Percentiles rank a stretch among this genome's conserved stretches.
phyloP scores from a whole-genome alignment of 2,888 invertebrate genomes.

The Orchesella flavescens region DNA sequence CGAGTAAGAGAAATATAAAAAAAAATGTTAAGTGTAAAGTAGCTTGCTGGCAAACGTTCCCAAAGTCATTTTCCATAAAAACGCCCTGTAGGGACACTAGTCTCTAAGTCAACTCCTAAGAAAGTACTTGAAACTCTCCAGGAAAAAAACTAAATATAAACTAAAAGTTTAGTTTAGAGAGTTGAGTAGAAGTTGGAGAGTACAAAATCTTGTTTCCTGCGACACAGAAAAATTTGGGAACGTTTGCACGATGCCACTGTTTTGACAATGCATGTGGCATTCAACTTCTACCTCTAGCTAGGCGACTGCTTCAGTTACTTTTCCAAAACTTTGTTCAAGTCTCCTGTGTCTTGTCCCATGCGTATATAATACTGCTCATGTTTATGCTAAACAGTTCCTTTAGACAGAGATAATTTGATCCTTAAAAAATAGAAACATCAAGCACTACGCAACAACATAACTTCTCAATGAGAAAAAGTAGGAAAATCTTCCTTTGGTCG shows the following conservation, averaged over 20 bases:
- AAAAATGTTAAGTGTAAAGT: no score
- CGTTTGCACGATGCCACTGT: slow-evolving; percentile 27
- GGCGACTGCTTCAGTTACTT: slow-evolving; percentile 36
- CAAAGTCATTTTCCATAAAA: no score
- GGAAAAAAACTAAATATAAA: no score
- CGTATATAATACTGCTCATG: slow-evolving; percentile 52
- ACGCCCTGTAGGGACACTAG: no score
- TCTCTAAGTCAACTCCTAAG: no score
- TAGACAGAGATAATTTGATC: slow-evolving; percentile 39
- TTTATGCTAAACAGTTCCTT: slow-evolving; percentile 55
- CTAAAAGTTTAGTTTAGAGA: no score
- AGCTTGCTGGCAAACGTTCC: no score
- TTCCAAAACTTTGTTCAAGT: slow-evolving; percentile 29
- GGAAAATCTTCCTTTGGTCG: slow-evolving; percentile 38
- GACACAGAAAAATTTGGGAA: slow-evolving; percentile 22
- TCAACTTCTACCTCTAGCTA: slow-evolving; percentile 27
- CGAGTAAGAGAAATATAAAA: no score
- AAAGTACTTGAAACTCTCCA: no score
- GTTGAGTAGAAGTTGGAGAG: slow-evolving; percentile 16
- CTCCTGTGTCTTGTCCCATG: slow-evolving; percentile 28
- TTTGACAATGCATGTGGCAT: slow-evolving; percentile 24
- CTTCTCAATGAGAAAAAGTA: slow-evolving; percentile 17
- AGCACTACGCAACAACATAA: slow-evolving; percentile 5
- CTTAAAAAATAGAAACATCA: slow-evolving; percentile 18
- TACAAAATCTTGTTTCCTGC: slow-evolving; percentile 42